Evolutionary conservation across 2,888 invertebrate genomes (phyloP).

Genomic region (Tetragonula carbonaria): DNA sequence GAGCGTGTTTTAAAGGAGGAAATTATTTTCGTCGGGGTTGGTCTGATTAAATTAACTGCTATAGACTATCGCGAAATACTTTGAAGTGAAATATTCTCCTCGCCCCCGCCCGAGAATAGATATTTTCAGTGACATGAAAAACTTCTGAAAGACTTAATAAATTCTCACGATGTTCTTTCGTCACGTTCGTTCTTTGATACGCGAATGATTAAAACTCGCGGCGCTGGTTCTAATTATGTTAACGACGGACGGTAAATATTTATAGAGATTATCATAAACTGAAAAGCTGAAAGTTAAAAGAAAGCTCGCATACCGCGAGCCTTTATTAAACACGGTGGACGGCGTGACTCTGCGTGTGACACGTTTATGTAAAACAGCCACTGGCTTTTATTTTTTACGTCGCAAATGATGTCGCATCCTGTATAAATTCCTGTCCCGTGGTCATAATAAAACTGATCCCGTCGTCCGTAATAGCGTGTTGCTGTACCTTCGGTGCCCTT

Average conservation of each 20-base stretch:
- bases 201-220: not conserved
- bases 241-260: not conserved
- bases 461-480: not conserved
- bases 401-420: not conserved
- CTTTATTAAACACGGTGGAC: not conserved
- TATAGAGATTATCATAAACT: not conserved
- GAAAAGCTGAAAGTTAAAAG: not conserved
- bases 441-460: slow-evolving; percentile 7
- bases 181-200: not conserved
- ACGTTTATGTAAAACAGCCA: not conserved
- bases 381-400: not conserved
- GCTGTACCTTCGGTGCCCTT: not conserved
- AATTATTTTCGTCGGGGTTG: not conserved
- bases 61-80: not conserved
- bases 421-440: not conserved
- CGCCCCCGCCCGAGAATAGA: not conserved
- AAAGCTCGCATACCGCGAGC: not conserved
- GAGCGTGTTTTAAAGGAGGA: not conserved
- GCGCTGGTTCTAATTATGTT: not conserved
- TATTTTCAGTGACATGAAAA: not conserved
- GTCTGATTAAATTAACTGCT: not conserved
- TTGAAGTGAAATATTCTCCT: not conserved
- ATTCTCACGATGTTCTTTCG: not conserved
- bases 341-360: not conserved
- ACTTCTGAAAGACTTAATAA: not conserved